Conservation (phyloP, 2,113 vertebrate species). For the Dasyurus viverrinus region DNA sequence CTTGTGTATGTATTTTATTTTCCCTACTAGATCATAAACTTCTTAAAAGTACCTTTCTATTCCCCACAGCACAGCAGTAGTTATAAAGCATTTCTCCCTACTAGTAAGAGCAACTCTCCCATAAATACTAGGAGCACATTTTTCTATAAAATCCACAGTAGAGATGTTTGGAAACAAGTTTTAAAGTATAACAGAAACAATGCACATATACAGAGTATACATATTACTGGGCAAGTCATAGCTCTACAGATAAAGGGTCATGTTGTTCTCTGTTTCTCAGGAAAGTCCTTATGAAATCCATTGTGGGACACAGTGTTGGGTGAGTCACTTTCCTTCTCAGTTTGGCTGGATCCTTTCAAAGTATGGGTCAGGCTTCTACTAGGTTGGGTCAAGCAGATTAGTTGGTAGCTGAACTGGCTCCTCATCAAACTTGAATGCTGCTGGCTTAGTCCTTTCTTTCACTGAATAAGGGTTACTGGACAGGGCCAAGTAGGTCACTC, state of each 20-base stretch:
- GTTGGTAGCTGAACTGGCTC: background rate
- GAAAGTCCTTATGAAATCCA: background rate
- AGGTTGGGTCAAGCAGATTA: background rate
- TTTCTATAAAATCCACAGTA: background rate
- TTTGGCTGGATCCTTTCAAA: background rate
- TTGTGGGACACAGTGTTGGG: background rate
- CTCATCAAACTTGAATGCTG: background rate
- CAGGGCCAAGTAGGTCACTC: background rate
- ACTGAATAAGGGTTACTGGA: background rate
- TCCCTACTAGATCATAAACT: background rate
- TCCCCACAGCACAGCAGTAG: background rate
- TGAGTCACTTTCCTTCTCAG: background rate
- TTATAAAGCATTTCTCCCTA: background rate
- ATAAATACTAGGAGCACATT: background rate
- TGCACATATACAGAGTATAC: background rate
- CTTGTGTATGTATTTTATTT: background rate
- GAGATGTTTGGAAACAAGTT: background rate
- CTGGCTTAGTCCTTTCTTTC: background rate
- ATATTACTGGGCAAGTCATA: background rate
- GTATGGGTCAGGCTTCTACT: background rate
- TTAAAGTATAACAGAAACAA: background rate
- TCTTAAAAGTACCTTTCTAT: background rate
- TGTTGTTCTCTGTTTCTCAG: background rate
- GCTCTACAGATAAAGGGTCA: background rate
- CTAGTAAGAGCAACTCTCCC: background rate